phyloP scores from a whole-genome alignment of 2,113 vertebrate genomes.

The Rostratula benghalensis region DNA sequence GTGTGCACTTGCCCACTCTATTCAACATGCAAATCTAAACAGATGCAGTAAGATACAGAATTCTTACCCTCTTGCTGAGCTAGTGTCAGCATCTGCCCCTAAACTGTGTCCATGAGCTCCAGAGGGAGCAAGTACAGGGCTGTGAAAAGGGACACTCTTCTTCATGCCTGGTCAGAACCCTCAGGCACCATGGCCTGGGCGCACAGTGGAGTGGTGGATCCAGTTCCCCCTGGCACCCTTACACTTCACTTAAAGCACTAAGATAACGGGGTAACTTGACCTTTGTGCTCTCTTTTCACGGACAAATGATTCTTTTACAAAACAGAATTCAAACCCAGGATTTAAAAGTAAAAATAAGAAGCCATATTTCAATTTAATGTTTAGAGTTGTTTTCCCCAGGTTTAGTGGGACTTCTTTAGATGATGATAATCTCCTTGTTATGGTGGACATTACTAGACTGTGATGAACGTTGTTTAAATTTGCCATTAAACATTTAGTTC shows the following conservation, averaged over 20 bases:
- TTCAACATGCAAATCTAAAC: not conserved
- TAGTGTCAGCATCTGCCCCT: not conserved
- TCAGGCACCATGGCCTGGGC: not conserved
- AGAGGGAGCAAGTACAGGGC: not conserved
- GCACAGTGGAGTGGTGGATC: not conserved
- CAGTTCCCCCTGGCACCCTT: not conserved
- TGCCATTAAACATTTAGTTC: not conserved
- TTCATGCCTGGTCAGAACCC: not conserved
- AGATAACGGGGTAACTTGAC: conserved; percentile 20
- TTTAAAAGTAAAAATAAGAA: not conserved
- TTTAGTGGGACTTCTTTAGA: not conserved
- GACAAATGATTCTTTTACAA: not conserved
- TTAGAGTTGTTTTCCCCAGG: not conserved
- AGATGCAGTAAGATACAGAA: not conserved
- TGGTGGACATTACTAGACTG: not conserved
- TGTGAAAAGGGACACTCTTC: not conserved
- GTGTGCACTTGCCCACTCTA: not conserved
- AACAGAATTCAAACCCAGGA: not conserved
- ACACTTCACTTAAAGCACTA: not conserved
- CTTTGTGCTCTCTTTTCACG: conserved; percentile 1
- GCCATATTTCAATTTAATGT: not conserved
- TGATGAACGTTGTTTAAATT: not conserved
- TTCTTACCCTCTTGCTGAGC: not conserved
- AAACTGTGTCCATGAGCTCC: not conserved
- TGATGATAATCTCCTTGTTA: not conserved